Base-by-base conservation (phyloP, 1,140 invertebrate species). In the Zeugodacus cucurbitae region DNA sequence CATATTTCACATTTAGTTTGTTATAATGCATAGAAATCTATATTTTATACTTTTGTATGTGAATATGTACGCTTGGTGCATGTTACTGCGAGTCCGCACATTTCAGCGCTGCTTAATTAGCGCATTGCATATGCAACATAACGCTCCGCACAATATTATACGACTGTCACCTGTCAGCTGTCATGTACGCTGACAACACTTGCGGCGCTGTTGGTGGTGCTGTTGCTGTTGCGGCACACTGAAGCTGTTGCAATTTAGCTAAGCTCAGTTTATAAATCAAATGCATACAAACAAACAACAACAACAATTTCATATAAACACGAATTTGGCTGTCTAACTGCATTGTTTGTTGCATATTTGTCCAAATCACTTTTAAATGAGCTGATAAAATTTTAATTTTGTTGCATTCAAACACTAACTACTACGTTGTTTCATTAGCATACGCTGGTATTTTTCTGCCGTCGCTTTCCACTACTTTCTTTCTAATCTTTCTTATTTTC, bases 301-400 rank as follows among this genome's bases (percentile, higher is more conserved):
- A 70, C 5, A 17, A 2, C 2, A 10, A 32, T 26, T 1, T 59
- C n/a, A 26, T n/a, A 59, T 26, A 1, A 59, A 59, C 58, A 7
- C 26, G 8, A 2, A 3, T 14, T 32, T 32, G 64, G 11, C 14
- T 34, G 10, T 34, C 8, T 67, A 32, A 34, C 32, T 22, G 67
- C 67, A 32, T 32, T 74, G 29, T 6, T 74, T 74, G 67, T 29
- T n/a, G 74, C 34, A 48, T 82, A 82, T 82, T 82, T 82, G 74
- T 44, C n/a, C 74, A 82, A 54, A 82, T 82, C 37, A 29, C 74
- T 26, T 82, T 82, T 54, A 82, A 82, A 82, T 82, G 74, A 82
- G 74, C n/a, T 82, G 74, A 82, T 82, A 48, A 82, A 82, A 54
- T 82, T 48, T n/a, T 82, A 48, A 82, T 82, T 54, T 82, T 54